phyloP scores from a whole-genome alignment of 2,797 vertebrate species.

The Adelosebastes latens region DNA sequence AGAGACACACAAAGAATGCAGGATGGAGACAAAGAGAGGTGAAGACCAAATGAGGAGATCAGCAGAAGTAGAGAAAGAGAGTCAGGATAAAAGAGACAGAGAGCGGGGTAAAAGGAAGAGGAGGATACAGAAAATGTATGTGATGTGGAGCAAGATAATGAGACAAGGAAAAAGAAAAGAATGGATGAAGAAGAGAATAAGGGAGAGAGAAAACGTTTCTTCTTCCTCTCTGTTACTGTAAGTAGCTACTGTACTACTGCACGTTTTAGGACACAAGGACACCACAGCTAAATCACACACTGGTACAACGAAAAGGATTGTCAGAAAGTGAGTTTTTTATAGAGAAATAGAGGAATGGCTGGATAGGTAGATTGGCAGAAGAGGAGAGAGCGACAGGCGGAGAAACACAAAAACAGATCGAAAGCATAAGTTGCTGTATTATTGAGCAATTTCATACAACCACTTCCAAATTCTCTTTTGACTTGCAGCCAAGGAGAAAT shows the following conservation, averaged over 20 bases:
- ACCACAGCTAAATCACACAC: neutral
- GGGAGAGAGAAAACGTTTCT: neutral
- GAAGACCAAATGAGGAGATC: neutral
- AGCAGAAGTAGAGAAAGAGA: neutral
- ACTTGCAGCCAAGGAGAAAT: constrained; percentile 28
- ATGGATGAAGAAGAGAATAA: neutral
- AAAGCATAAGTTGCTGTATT: constrained; percentile 39
- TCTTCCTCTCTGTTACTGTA: neutral
- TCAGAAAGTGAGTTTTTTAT: neutral
- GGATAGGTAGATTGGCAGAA: neutral
- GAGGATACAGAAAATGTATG: neutral
- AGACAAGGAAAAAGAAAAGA: neutral
- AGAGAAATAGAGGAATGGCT: neutral
- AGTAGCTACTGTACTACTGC: neutral
- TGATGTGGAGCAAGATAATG: neutral
- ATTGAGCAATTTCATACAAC: constrained; percentile 32
- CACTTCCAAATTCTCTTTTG: constrained; percentile 49
- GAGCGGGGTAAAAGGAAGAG: neutral
- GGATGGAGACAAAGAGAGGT: neutral
- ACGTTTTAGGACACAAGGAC: neutral
- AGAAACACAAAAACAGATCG: constrained; percentile 21
- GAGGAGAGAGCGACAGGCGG: neutral
- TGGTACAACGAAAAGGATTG: neutral
- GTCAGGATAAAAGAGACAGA: neutral
- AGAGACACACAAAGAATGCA: neutral